Percentiles rank a stretch among this genome's conserved stretches.
phyloP scores from a whole-genome alignment of 2,797 vertebrate genomes.

The Sphenopsis melanotis region DNA sequence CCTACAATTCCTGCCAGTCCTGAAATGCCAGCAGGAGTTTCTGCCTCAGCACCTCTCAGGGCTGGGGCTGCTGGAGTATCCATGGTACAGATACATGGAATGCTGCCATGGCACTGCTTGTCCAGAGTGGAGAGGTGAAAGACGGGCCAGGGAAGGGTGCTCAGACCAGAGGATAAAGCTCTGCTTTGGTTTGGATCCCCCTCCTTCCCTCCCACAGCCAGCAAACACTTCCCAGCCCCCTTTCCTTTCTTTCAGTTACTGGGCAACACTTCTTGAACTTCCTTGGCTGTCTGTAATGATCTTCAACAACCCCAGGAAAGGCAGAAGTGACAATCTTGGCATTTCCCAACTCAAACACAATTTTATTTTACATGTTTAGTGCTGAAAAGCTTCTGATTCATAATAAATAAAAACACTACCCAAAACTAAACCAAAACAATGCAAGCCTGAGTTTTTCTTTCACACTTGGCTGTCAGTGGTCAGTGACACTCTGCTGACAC shows the following conservation, averaged over 20 bases:
- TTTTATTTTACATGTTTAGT: background rate
- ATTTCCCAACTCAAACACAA: background rate
- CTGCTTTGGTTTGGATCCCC: background rate
- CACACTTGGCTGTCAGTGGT: background rate
- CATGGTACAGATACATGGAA: rapidly evolving
- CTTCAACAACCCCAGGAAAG: background rate
- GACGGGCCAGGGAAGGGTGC: background rate
- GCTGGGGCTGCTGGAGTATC: background rate
- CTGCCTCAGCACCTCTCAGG: background rate
- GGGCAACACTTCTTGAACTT: background rate
- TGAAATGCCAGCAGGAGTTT: background rate
- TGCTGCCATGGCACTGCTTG: background rate
- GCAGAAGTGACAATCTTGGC: background rate
- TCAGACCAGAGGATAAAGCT: background rate
- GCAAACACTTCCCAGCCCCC: background rate
- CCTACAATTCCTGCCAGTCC: background rate
- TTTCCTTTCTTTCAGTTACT: background rate
- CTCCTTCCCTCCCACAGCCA: background rate
- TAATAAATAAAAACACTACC: background rate
- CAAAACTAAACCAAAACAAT: background rate
- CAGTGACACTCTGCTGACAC: background rate
- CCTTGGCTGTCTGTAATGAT: background rate
- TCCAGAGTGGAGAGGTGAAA: background rate
- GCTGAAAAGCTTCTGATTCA: background rate
- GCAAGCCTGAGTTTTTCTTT: background rate